Conservation (phyloP, 2,888 invertebrate species). For the Oscheius sp. region DNA sequence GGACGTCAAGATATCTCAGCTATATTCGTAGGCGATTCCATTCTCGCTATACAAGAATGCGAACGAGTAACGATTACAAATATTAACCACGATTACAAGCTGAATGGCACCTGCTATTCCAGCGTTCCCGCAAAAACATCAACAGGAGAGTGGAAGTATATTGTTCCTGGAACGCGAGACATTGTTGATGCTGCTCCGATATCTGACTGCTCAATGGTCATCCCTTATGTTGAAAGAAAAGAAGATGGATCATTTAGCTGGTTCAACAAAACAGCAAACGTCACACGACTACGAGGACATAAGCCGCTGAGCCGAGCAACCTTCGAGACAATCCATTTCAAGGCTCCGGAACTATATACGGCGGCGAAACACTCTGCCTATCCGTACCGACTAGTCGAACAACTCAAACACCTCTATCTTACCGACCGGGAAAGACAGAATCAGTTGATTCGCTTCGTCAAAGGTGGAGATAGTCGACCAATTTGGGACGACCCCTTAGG, state of each 20-base stretch:
- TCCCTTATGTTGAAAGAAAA: background rate
- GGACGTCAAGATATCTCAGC: conserved; percentile 33
- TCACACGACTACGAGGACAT: too few species aligned
- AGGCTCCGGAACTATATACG: too few species aligned
- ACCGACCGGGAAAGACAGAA: too few species aligned
- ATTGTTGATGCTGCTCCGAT: background rate
- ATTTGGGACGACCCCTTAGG: too few species aligned
- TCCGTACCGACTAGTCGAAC: too few species aligned
- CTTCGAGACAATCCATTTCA: too few species aligned
- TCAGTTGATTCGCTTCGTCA: too few species aligned
- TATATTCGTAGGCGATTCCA: conserved; percentile 19
- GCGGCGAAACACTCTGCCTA: too few species aligned
- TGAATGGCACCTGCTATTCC: conserved; percentile 26
- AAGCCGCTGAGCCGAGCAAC: too few species aligned
- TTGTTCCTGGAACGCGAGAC: background rate
- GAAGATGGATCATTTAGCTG: background rate
- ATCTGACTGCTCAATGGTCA: background rate
- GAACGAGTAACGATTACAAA: background rate
- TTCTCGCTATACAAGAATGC: conserved; percentile 21
- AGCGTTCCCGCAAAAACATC: conserved; percentile 21
- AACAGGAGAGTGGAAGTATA: background rate
- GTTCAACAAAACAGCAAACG: too few species aligned
- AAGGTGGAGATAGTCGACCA: too few species aligned
- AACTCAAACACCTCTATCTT: too few species aligned
- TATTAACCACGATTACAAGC: conserved; percentile 11